Conservation (phyloP, 64 coral and sea anemone species). For the Astreopora myriophthalma region DNA sequence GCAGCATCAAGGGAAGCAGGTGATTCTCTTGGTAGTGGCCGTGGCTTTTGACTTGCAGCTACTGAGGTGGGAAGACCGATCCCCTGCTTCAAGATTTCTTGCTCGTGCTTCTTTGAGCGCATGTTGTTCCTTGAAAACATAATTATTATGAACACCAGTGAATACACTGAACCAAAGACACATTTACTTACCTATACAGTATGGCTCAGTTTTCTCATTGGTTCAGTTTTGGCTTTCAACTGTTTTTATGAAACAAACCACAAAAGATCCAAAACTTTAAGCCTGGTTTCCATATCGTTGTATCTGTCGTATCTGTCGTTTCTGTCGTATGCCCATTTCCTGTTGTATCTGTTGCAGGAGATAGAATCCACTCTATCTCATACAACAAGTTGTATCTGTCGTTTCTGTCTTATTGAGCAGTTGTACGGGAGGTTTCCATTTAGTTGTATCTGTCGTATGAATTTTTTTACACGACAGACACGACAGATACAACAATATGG, state of each 20-base stretch:
- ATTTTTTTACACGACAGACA: too few relatives aligned
- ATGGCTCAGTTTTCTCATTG: background rate
- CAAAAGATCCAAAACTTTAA: background rate
- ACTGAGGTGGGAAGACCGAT: background rate
- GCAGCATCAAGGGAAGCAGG: too few relatives aligned
- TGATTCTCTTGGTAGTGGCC: background rate
- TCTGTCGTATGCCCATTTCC: too few relatives aligned
- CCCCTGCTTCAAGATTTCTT: conserved; percentile 25
- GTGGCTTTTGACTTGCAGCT: background rate
- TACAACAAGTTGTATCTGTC: too few relatives aligned
- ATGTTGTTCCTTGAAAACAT: conserved; percentile 60
- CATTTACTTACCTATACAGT: background rate
- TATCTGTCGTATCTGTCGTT: too few relatives aligned
- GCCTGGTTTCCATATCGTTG: too few relatives aligned
- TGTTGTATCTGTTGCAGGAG: too few relatives aligned
- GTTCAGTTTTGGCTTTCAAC: background rate
- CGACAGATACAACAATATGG: too few relatives aligned
- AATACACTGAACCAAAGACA: background rate
- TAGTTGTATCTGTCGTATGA: too few relatives aligned
- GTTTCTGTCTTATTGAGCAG: too few relatives aligned
- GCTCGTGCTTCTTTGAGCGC: conserved; percentile 41
- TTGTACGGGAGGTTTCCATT: too few relatives aligned
- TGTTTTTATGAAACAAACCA: background rate
- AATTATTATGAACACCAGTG: background rate
- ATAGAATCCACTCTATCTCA: too few relatives aligned